Base-by-base conservation (phyloP, 2,113 vertebrate genomes). In the Bothrops jararaca region DNA sequence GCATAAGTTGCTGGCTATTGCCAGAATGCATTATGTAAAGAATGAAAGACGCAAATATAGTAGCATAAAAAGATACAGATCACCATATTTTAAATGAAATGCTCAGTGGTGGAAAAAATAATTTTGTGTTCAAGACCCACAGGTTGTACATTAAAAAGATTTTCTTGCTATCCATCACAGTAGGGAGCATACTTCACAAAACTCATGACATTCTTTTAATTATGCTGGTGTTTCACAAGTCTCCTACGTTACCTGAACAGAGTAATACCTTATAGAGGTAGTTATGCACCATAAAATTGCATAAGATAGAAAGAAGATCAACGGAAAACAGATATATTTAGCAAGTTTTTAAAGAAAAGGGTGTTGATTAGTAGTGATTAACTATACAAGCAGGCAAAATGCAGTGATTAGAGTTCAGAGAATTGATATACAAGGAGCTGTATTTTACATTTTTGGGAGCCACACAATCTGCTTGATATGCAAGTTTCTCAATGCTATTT, bases 131-230 rank as follows among this genome's bases (percentile, higher is more conserved):
- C 39, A 94, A 96, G 95, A 96, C 91, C 88, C 3, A 5, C 91
- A 95, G 95, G 96, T 97, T 96, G 94, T 52, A 0, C 96, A 94
- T 97, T 96, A 97, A 95, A 96, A 96, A 94, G 88, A 87, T 94
- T 96, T 94, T 97, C 94, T 39, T 50, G 94, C 39, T 2, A 93
- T 89, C 95, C 89, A 53, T 94, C 95, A 91, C 97, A 10, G 0
- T 93, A 91, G 97, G 96, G 95, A 95, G 93, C 34, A 42, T 93
- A 94, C 96, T 97, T 97, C 95, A 95, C 95, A 96, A 92, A 92
- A 56, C 95, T 95, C 95, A 95, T 96, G 96, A 94, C 93, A 87
- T 96, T 95, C 96, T 97, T 97, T 93, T 97, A 97, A 98, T 97
- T 97, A 96, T 93, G 92, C 97, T 95, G 50, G 56, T 93, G 94